phyloP scores from a whole-genome alignment of 2,888 invertebrate species.

The Gastrophysa polygoni region DNA sequence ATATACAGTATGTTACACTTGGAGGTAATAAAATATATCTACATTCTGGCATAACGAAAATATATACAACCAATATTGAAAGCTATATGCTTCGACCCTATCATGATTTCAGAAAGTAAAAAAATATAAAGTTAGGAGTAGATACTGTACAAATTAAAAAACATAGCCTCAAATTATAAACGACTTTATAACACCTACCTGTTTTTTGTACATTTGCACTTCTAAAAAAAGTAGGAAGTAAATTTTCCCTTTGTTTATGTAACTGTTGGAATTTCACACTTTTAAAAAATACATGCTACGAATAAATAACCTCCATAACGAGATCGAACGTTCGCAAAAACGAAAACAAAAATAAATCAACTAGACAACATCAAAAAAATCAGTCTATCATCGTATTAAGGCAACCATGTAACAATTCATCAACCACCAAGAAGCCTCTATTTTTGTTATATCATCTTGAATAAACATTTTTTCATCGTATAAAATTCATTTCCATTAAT shows the following conservation, averaged over 20 bases:
- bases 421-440: slow-evolving; percentile 12
- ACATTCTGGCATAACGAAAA: slow-evolving; percentile 34
- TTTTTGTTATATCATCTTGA: background rate
- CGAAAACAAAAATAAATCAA: slow-evolving; percentile 16
- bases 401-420: slow-evolving; percentile 47
- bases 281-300: no score
- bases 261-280: background rate
- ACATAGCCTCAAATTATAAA: background rate
- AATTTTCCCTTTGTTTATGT: background rate
- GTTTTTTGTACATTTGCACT: background rate
- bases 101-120: background rate
- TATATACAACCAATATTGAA: slow-evolving; percentile 19
- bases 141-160: background rate
- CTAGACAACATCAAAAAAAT: slow-evolving; percentile 44
- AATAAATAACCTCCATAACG: background rate
- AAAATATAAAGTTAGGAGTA: no score
- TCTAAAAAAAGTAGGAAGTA: background rate
- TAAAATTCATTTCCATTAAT: background rate
- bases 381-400: slow-evolving; percentile 52
- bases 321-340: background rate
- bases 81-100: slow-evolving; percentile 1
- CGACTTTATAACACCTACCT: background rate
- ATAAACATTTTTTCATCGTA: background rate
- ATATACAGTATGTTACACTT: slow-evolving; percentile 33
- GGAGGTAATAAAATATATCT: slow-evolving; percentile 34